These are phyloP conservation scores for Psittacula cyanocephala DNA, from an alignment of 2,113 vertebrate genomes.

Conservation along the genomic window DNA sequence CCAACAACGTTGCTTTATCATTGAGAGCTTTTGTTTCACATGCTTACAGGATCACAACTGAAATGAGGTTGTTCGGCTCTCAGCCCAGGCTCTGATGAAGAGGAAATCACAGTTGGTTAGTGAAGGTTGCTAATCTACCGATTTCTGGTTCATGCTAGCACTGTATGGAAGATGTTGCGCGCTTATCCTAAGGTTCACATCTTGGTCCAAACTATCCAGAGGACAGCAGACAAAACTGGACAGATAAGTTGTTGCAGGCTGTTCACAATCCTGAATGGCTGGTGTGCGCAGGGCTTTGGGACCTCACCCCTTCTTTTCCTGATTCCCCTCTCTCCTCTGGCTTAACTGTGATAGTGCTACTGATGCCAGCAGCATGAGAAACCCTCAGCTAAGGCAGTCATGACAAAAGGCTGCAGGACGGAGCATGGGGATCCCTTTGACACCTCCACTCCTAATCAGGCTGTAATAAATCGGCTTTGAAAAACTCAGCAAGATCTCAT, in stretches of 20 bases:
- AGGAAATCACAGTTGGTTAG: not conserved
- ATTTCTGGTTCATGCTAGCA: not conserved
- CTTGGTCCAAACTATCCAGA: not conserved
- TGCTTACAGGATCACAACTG: conserved; percentile 25
- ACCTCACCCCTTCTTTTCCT: not conserved
- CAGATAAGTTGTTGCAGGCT: not conserved
- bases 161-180: not conserved
- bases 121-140: not conserved
- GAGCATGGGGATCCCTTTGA: not conserved
- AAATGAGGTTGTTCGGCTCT: conserved; percentile 34
- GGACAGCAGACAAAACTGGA: not conserved
- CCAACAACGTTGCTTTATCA: conserved; percentile 59
- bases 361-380: not conserved
- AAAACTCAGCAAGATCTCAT: not conserved
- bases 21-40: conserved; percentile 48
- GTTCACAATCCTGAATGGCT: not conserved
- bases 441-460: not conserved
- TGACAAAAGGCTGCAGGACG: not conserved
- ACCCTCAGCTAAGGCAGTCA: not conserved
- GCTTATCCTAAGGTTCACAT: not conserved
- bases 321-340: not conserved
- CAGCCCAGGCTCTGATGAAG: not conserved
- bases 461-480: not conserved
- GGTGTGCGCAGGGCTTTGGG: rapidly evolving
- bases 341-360: not conserved